Percentiles rank a stretch among this genome's conserved stretches.
Conservation (phyloP, 1,140 invertebrate genomes). For the Agraylea sexmaculata region DNA sequence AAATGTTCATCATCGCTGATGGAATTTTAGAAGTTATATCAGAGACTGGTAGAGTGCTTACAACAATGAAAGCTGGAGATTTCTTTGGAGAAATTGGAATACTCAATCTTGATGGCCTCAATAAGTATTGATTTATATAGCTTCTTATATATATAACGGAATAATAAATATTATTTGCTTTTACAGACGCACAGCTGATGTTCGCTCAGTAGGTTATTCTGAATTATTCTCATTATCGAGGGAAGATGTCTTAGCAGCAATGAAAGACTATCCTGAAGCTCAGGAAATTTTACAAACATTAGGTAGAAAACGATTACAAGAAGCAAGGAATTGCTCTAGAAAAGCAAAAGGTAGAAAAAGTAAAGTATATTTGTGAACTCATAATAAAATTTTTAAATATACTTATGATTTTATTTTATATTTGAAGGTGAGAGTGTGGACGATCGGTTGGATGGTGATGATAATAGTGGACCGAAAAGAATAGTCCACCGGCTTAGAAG, state of each 20-base stretch:
- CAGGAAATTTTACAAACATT: constrained; percentile 84
- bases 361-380: constrained; percentile 3
- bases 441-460: constrained; percentile 47
- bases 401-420: constrained; percentile 2
- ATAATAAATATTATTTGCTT: constrained; percentile 9
- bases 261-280: constrained; percentile 95
- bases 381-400: constrained; percentile 7
- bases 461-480: constrained; percentile 54
- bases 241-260: constrained; percentile 87
- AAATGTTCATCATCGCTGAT: constrained; percentile 98
- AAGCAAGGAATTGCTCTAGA: constrained; percentile 45
- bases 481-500: constrained; percentile 71
- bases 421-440: constrained; percentile 57
- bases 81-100: constrained; percentile 98
- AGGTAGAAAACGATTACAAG: constrained; percentile 77
- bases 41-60: constrained; percentile 82
- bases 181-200: constrained; percentile 84
- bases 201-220: constrained; percentile 89
- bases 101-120: constrained; percentile 87
- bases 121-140: constrained; percentile 60
- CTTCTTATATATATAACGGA: constrained; percentile 3
- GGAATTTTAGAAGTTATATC: constrained; percentile 93
- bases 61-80: constrained; percentile 93
- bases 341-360: constrained; percentile 25
- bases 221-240: constrained; percentile 89